Conservation (phyloP, 2,888 invertebrate species). For the Drosophila sordidula region DNA sequence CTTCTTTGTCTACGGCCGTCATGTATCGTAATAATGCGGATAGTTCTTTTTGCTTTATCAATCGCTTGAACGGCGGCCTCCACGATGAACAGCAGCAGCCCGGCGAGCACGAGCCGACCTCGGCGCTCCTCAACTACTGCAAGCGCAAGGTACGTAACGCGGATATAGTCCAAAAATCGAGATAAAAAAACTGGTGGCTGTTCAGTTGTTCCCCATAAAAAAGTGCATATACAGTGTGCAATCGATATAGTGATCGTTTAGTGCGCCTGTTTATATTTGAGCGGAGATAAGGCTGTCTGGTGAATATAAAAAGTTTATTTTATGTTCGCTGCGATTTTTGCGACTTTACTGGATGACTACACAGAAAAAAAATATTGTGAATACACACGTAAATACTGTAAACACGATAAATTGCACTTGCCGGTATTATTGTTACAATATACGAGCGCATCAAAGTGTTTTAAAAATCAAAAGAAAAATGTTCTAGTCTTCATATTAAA, state of each 20-base stretch:
- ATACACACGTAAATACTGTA: too few species aligned
- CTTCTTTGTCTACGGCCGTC: slow-evolving; percentile 44
- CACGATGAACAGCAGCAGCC: slow-evolving; percentile 87
- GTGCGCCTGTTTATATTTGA: neutral
- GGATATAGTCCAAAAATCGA: neutral
- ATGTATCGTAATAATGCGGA: slow-evolving; percentile 76
- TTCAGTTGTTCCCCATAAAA: neutral
- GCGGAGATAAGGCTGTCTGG: neutral
- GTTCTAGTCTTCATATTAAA: too few species aligned
- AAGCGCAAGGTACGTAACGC: slow-evolving; percentile 88
- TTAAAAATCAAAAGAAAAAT: too few species aligned
- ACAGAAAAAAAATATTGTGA: neutral
- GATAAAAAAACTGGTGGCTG: neutral
- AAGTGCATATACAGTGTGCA: neutral
- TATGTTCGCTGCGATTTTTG: neutral
- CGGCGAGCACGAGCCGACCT: slow-evolving; percentile 91
- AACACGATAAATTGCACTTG: too few species aligned
- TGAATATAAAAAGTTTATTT: neutral
- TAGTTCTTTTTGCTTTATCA: slow-evolving; percentile 79
- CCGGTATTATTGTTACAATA: too few species aligned
- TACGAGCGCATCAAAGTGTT: too few species aligned
- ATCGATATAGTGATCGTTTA: neutral
- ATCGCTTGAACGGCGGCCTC: slow-evolving; percentile 84
- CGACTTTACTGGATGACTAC: neutral
- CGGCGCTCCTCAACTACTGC: slow-evolving; percentile 92